These are phyloP conservation scores for Napeogenes sylphis DNA, from an alignment of 2,888 invertebrate genomes.

Conservation along the genomic window DNA sequence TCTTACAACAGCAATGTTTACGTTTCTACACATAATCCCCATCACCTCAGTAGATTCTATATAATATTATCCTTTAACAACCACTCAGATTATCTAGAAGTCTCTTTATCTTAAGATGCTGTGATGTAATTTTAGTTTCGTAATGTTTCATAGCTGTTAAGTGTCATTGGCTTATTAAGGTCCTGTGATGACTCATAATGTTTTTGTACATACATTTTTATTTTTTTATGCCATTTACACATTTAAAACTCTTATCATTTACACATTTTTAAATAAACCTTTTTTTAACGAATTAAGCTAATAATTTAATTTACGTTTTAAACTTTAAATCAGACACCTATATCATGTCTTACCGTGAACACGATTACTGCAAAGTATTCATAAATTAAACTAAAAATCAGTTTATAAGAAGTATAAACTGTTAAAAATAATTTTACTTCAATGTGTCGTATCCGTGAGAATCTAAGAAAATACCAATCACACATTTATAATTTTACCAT, in stretches of 20 bases:
- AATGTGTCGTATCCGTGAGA: too few species aligned
- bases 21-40: constrained; percentile 14
- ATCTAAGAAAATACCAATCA: too few species aligned
- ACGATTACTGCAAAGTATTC: too few species aligned
- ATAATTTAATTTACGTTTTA: too few species aligned
- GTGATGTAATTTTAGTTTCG: constrained; percentile 12
- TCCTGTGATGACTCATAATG: constrained; percentile 7
- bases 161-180: constrained; percentile 15
- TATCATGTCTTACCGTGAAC: too few species aligned
- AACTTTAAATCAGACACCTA: too few species aligned
- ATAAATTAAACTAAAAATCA: too few species aligned
- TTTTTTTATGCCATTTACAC: background rate
- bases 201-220: background rate
- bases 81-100: constrained; percentile 38
- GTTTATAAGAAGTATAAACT: too few species aligned
- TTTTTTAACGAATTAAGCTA: too few species aligned
- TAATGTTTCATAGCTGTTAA: constrained; percentile 16
- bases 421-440: too few species aligned
- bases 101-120: constrained; percentile 31
- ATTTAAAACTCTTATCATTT: background rate
- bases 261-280: too few species aligned
- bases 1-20: constrained; percentile 16
- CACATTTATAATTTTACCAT: too few species aligned
- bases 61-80: constrained; percentile 8
- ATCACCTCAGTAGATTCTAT: constrained; percentile 24